Base-by-base conservation (phyloP, 2,888 invertebrate genomes). In the Thymelicus sylvestris region DNA sequence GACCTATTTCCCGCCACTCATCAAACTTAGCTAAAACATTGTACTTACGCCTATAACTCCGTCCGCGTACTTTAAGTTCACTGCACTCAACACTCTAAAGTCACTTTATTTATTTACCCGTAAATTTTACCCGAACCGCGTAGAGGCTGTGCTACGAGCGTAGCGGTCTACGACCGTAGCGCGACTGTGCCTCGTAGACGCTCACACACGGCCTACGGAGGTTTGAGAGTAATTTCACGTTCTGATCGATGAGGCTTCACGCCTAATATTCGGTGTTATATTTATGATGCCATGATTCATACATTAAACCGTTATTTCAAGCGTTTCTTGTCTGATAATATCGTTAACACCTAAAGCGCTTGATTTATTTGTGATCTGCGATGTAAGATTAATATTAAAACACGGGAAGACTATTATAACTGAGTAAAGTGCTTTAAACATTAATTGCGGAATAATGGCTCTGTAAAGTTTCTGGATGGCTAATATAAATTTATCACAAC, bases 101-200 rank as follows among this genome's bases (percentile, higher is more conserved):
- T 72, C 61, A 76, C 70, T 71, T 62, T 74, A 72, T 67, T 67
- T 66, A 71, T 71, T 52, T 70, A 60, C 41, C 61, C 62, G 60
- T 55, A 61, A 71, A 24, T 52, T 31, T 70, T 7, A 41, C 6
- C 52, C 39, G 39, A 5, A 81, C 82, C 81, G 80, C 77, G 69
- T 73, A 73, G 79, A 77, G 82, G 82, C 79, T 80, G 74, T 61
- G 83, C 84, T 86, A 90, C 90, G 86, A 79, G 85, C 84, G 91
- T 86, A 87, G 86, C 83, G 76, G 76, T 79, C 91, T 89, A 90
- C 90, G 86, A 78, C 85, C 84, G 91, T 86, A 87, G 86, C 83
- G 76, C 85, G 86, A 91, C 91, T 91, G 88, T 72, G 71, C 72
- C 69, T 74, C 78, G 78, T 80, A 77, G 79, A 76, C 73, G 75